Evolutionary conservation across 1,140 invertebrate species (phyloP), one percentile per base, ranked within the genome.

Genomic region (Branchinecta lindahli): DNA sequence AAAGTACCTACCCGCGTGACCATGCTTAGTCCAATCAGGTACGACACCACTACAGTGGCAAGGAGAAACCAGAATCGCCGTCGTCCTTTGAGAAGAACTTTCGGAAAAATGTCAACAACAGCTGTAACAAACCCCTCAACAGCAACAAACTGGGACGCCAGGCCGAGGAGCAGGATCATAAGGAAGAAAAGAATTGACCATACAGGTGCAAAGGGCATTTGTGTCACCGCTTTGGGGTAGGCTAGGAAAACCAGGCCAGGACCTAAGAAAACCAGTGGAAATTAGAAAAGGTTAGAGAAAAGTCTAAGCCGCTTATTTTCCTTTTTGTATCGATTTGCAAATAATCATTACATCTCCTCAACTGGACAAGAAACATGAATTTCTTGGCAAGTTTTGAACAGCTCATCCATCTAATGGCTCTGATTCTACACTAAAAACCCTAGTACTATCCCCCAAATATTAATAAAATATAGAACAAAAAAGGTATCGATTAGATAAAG

Each of bases 121-220:
- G 94, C 96, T 0, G 95, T 96, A 65, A 96, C 90, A 3, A 98
- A 93, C 20, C 94, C 94, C 80, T 96, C 93, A 5, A 96, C 78
- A 0, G 92, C 96, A 0, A 93, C 94, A 77, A 97, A 96, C 76
- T 96, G 94, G 0, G 92, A 95, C 77, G 96, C 94, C 21, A 97
- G 94, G 8, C 94, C 94, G 15, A 97, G 80, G 0, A 92, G 95
- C 76, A 96, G 92, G 7, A 97, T 83, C 94, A 97, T 97, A 8
- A 96, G 81, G 79, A 97, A 96, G 80, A 96, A 96, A 0, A 96
- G 81, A 0, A 96, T 84, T 0, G 92, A 89, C 94, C 94, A 97
- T 75, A 97, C 86, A 74, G 93, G 93, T 8, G 92, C 90, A 6
- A 90, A 90, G 0, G 92, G 92, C 79, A 96, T 95, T 80, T 96